Evolutionary conservation across 2,797 vertebrate species (phyloP), one percentile per base, ranked within the genome.

Genomic region (Danio choprae): DNA sequence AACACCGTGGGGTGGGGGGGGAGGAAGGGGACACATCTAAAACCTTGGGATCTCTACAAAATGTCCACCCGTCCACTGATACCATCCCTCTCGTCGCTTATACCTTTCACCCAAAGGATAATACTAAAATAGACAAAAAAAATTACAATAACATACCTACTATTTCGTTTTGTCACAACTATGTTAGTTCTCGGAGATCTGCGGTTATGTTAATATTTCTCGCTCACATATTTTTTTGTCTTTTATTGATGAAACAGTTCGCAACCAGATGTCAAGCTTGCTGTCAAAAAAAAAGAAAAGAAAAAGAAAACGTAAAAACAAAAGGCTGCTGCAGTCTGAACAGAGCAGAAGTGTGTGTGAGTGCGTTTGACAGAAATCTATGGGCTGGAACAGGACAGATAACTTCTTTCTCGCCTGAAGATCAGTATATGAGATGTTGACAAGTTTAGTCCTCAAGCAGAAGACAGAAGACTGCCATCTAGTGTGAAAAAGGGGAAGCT

Each of bases 191-290:
- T 86, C 81, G 86, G 87, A 89, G 89, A 80, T 90, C 91, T 55
- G 85, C 81, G 81, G 69, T 82, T 84, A 50, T 87, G 90, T 87
- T 85, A 83, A 85, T 67, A 79, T 87, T 89, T 84, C 56, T 85
- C 69, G 86, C 89, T 81, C 22, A 83, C 84, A 83, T 85, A 29
- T 48, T 76, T 63, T 83, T 76, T 77, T 75, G 51, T 53, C 56
- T 58, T 90, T 85, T 76, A 88, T 91, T 85, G 87, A 88, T 91
- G 92, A 92, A 92, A 93, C 90, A 89, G 89, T 90, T 89, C 80
- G 90, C 91, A 94, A 94, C 91, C 92, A 92, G 94, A 91, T 94
- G 91, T 93, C 92, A 90, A 89, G 94, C 95, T 96, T 96, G 95
- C 95, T 95, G 95, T 91, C 75, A 88, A 85, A 82, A 87, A 90